These are phyloP conservation scores for Meloidogyne exigua DNA, from an alignment of 1,140 invertebrate species.

Conservation along the genomic window DNA sequence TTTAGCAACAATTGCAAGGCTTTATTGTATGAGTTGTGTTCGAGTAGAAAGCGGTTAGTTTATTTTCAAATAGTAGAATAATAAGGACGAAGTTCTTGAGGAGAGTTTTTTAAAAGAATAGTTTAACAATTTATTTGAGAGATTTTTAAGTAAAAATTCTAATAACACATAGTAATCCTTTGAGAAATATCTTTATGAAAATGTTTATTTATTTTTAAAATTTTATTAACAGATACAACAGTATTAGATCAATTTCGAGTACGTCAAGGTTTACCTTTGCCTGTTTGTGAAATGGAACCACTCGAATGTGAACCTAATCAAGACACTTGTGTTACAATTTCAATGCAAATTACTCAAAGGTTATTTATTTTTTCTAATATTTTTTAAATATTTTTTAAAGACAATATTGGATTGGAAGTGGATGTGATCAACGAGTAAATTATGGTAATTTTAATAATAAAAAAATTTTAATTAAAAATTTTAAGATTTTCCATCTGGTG, in stretches of 20 bases:
- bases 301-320: constrained; percentile 27
- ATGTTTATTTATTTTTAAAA: background rate
- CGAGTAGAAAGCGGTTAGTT: constrained; percentile 16
- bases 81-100: too few relatives aligned
- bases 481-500: constrained; percentile 29
- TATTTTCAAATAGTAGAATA: background rate
- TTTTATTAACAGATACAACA: constrained; percentile 22
- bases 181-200: too few relatives aligned
- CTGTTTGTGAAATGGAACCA: constrained; percentile 32
- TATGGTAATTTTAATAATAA: constrained; percentile 9
- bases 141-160: background rate
- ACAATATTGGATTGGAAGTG: constrained; percentile 31
- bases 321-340: constrained; percentile 30
- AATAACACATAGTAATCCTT: too few relatives aligned
- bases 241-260: constrained; percentile 32
- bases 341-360: constrained; percentile 23
- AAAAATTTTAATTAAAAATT: background rate
- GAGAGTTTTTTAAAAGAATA: background rate
- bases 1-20: background rate
- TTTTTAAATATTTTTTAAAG: background rate
- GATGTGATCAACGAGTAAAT: constrained; percentile 33
- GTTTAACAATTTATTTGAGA: too few relatives aligned
- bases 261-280: constrained; percentile 21
- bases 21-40: constrained; percentile 27
- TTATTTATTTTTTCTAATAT: background rate